A percentile compares a stretch with the other conserved stretches of the same genome.
These are phyloP conservation scores for Aspidoscelis tigris DNA, from an alignment of 2,113 vertebrate genomes.

Conservation along the genomic window DNA sequence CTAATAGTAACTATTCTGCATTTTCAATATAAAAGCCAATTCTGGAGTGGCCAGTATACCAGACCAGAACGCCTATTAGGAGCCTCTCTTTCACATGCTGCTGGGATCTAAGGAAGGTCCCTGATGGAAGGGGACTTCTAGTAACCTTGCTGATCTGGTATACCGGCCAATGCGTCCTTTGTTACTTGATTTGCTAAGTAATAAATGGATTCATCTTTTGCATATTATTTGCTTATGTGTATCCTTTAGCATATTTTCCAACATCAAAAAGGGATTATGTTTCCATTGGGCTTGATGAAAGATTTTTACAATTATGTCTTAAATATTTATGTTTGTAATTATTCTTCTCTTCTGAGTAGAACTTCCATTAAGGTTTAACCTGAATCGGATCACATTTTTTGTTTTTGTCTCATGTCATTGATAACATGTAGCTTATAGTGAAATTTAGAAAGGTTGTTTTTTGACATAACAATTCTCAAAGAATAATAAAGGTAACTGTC, in stretches of 20 bases:
- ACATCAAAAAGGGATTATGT: background rate
- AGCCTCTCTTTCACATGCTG: too few relatives aligned
- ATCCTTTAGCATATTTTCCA: background rate
- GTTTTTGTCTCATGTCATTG: background rate
- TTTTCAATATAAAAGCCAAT: too few relatives aligned
- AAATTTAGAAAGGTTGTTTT: too few relatives aligned
- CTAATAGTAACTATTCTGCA: too few relatives aligned
- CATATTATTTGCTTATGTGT: background rate
- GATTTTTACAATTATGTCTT: background rate
- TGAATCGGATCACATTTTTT: background rate
- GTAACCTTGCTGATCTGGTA: too few relatives aligned
- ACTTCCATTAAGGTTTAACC: background rate
- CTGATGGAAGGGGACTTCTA: too few relatives aligned
- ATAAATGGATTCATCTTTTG: too few relatives aligned
- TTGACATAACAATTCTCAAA: too few relatives aligned
- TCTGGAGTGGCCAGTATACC: too few relatives aligned
- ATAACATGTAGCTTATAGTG: background rate
- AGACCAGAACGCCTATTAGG: too few relatives aligned
- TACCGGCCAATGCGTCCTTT: background rate
- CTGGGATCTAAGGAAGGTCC: too few relatives aligned
- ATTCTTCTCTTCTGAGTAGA: background rate
- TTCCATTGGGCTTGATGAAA: background rate
- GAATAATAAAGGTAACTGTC: background rate
- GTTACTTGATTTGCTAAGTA: background rate
- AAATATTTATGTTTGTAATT: background rate